Base-by-base conservation (phyloP, 2,888 invertebrate genomes). In the Drosophila paracracens region DNA sequence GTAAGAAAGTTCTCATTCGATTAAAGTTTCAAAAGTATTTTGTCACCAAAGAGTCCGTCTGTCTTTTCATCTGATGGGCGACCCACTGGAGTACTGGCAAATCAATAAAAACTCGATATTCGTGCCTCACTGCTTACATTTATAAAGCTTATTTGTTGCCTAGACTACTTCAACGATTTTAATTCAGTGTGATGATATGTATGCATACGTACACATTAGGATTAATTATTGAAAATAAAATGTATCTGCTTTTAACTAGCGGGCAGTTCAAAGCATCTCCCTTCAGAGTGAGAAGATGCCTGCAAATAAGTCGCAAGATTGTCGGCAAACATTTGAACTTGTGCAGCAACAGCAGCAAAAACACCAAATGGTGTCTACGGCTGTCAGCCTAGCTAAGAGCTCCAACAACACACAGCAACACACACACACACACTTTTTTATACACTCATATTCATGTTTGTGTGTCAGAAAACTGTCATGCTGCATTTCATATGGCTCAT, bases 391-490 rank as follows among this genome's bases (percentile, higher is more conserved):
- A 72, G 61, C 67, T 71, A 74, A 46, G 62, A 65, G 75, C 64
- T 68, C 57, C 73, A 74, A 67, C 38, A 57, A 25, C 31, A 60
- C 46, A 58, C 53, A 35, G 21, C 46, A 79, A 79, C 29, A 53
- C 29, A 58, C 52, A 46, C 36, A 52, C 10, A 38, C 13, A 59
- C 13, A 53, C 21, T 43, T 40, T 36, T 36, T 52, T 38, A 31
- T n/a, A 63, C n/a, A 48, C 40, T 46, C 50, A 52, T 46, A 33
- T 48, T 46, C 54, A 46, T 70, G 57, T 79, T 57, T 75, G 75
- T 77, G 79, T 88, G 88, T 83, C 88, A 83, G 83, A 79, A 85
- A 86, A 85, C 73, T 86, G 85, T 86, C 85, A 86, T 73, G 83
- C 76, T 81, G 85, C 83, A 85, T 88, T 86, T 86, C 83, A 88